Percentiles rank a stretch among this genome's conserved stretches.
Conservation (phyloP, 2,888 invertebrate genomes). For the Hydriomena furcata region DNA sequence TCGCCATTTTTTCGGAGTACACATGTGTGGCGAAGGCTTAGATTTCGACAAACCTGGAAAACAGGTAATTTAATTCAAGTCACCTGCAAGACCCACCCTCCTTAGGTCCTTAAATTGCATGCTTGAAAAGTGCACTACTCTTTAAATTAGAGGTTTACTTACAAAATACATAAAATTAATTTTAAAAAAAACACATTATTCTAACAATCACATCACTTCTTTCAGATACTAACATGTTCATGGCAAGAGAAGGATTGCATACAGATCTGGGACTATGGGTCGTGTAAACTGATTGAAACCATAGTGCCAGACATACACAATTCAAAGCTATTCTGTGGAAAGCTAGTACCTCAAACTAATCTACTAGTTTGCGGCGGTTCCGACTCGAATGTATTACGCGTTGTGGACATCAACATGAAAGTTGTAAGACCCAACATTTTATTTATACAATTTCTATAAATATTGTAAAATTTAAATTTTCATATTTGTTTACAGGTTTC, state of each 20-base stretch:
- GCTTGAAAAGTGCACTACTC: no score
- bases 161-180: no score
- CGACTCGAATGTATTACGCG: conserved; percentile 82
- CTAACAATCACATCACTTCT: neutral
- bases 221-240: conserved; percentile 85
- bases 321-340: conserved; percentile 85
- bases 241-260: conserved; percentile 85
- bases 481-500: no score
- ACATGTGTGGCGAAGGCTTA: conserved; percentile 87
- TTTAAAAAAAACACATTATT: no score
- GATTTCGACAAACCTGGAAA: conserved; percentile 85
- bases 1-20: conserved; percentile 82
- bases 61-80: conserved; percentile 65
- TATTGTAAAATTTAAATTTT: no score
- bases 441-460: no score
- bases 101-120: no score
- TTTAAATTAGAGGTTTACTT: no score
- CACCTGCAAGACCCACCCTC: no score
- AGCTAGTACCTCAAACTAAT: conserved; percentile 80
- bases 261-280: conserved; percentile 87
- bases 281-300: conserved; percentile 84
- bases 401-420: conserved; percentile 84
- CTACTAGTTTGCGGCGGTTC: conserved; percentile 85
- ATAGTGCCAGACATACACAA: conserved; percentile 80
- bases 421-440: conserved; percentile 65